phyloP scores from a whole-genome alignment of 2,888 invertebrate species.

The Therioaphis trifolii region DNA sequence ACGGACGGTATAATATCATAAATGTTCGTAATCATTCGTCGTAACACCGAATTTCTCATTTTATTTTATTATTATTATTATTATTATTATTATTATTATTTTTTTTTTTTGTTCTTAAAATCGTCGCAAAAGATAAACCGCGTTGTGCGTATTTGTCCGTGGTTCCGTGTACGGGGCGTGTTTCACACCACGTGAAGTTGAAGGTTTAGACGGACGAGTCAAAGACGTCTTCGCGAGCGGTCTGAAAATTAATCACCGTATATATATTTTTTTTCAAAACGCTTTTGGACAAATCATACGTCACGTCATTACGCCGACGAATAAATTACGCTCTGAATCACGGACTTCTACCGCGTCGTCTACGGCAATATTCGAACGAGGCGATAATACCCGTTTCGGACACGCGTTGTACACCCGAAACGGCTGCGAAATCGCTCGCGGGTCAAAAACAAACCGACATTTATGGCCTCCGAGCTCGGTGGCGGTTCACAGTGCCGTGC shows the following conservation, averaged over 20 bases:
- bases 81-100: no score
- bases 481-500: no score
- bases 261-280: not conserved
- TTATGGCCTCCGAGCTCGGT: not conserved
- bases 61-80: no score
- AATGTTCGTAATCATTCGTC: not conserved
- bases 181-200: not conserved
- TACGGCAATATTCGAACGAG: not conserved
- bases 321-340: not conserved
- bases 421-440: no score
- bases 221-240: not conserved
- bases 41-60: not conserved
- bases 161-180: not conserved
- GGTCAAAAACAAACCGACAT: no score
- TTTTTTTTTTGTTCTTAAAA: no score
- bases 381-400: not conserved
- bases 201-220: not conserved
- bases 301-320: not conserved
- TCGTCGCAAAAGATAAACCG: no score
- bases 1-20: no score
- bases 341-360: no score
- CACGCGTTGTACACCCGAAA: no score
- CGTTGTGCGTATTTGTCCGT: no score
- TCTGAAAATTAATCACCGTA: not conserved
- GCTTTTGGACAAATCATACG: not conserved